A percentile compares a stretch with the other conserved stretches of the same genome.
These are phyloP conservation scores for Dissostichus mawsoni DNA, from an alignment of 2,113 vertebrate genomes.

Conservation along the genomic window DNA sequence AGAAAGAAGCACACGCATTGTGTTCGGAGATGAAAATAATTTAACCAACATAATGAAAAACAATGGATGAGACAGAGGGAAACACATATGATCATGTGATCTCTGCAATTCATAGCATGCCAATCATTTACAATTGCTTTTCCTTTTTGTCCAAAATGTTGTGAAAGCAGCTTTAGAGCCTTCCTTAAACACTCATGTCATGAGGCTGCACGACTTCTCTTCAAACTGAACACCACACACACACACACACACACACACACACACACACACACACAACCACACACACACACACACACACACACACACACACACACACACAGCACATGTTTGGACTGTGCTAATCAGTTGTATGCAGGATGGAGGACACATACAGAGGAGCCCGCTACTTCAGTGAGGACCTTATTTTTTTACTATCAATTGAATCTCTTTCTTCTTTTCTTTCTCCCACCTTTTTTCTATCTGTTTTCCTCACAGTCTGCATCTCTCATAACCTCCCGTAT, in stretches of 20 bases:
- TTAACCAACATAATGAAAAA: background rate
- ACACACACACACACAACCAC: background rate
- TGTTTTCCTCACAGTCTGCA: background rate
- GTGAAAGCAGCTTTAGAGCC: background rate
- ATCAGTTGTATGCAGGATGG: constrained; percentile 18
- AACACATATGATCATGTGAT: too few relatives aligned
- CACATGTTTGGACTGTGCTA: background rate
- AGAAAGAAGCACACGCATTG: background rate
- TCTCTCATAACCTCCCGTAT: background rate
- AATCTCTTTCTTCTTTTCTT: background rate
- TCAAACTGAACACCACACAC: background rate
- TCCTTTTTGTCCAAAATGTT: background rate
- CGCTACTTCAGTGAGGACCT: constrained; percentile 2
- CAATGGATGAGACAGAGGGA: too few relatives aligned
- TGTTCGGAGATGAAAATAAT: background rate
- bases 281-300: background rate
- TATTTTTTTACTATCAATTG: background rate
- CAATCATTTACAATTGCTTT: too few relatives aligned
- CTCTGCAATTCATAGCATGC: too few relatives aligned
- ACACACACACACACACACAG: background rate
- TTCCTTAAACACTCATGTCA: background rate
- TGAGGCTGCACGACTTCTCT: background rate
- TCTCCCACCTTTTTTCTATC: background rate
- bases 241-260: background rate
- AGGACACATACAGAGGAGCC: constrained; percentile 17